Base-by-base conservation (phyloP, 2,888 invertebrate genomes). In the Hesperia comma region DNA sequence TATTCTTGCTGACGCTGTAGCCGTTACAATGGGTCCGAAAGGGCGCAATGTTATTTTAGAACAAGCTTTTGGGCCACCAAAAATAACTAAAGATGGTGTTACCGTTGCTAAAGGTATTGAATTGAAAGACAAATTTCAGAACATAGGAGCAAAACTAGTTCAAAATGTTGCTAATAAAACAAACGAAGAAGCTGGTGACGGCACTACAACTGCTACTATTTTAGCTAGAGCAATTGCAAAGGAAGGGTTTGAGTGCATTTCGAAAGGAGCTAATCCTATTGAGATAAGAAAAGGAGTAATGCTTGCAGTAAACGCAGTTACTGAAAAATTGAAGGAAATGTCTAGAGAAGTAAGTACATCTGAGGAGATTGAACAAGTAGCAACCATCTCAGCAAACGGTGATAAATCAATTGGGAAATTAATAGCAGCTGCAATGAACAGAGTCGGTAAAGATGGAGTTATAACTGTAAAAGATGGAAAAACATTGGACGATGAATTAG, bases 11-110 rank as follows among this genome's bases (percentile, higher is more conserved):
- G 99, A 99, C 94, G 99, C 99, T 61, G 99, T 99, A 17, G 99
- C 99, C 17, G 98, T 99, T 32, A 99, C 99, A 10, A 98, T 99
- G 99, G 99, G 99, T 15, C 99, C 99, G 60, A 99, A 99, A 80
- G 99, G 99, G 14, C 96, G 99, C 67, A 99, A 99, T 87, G 99
- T 99, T 6, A 99, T 99, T 77, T 94, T 99, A 76, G 99, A 99
- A 90, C 99, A 99, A 88, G 96, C 97, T 32, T 98, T 98, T 97
- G 99, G 99, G 14, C 97, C 98, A 67, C 99, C 99, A 7, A 99
- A 99, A 94, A 99, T 99, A 79, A 99, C 99, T n/a, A 99, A 99
- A 92, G 99, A 99, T 87, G 99, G 99, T 71, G 99, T 99, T 0
- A 99, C 99, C 0, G 99, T 99, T 12, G 99, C 99, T 17, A 99